Base-by-base conservation (phyloP, 2,797 vertebrate species). In the Thalassophryne amazonica region DNA sequence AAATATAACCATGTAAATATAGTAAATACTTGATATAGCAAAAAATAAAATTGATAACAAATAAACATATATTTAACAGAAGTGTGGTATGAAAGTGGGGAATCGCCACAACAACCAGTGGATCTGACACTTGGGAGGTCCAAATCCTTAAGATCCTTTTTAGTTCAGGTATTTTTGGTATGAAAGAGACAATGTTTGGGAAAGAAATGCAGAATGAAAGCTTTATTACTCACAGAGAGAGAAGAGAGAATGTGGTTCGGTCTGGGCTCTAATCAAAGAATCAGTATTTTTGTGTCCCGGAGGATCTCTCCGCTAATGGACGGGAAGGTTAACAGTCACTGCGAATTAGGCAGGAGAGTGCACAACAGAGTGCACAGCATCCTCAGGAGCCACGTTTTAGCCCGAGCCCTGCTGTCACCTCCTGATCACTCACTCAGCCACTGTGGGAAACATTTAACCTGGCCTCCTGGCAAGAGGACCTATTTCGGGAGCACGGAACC, bases 231-330 rank as follows among this genome's bases (percentile, higher is more conserved):
- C 17, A 13, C 60, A 61, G 29, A 30, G 43, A 61, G 60, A 34
- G 56, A 51, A 41, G 20, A 24, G 65, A 45, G 57, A 35, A 51
- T 49, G 48, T 9, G 10, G 50, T 62, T 68, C 65, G 68, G 68
- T 70, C 67, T 55, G 45, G 38, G 52, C 76, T 79, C 67, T 87
- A 84, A 88, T 78, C 73, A 80, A 86, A 66, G 70, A 67, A 83
- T 55, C 74, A 73, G 69, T 74, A 83, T 86, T 76, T 73, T 59
- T 52, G 68, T 86, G 78, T 86, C 86, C 78, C 30, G 41, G 60
- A 61, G 70, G 59, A 72, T 79, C 80, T 76, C 48, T 63, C 56
- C 39, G 16, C 68, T 85, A 81, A 87, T 71, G 71, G 85, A 86
- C 84, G 54, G 36, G 51, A 61, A 82, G 68, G 76, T 80, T 79